Evolutionary conservation across 2,797 vertebrate genomes (phyloP).

Genomic region (Girardinus metallicus): DNA sequence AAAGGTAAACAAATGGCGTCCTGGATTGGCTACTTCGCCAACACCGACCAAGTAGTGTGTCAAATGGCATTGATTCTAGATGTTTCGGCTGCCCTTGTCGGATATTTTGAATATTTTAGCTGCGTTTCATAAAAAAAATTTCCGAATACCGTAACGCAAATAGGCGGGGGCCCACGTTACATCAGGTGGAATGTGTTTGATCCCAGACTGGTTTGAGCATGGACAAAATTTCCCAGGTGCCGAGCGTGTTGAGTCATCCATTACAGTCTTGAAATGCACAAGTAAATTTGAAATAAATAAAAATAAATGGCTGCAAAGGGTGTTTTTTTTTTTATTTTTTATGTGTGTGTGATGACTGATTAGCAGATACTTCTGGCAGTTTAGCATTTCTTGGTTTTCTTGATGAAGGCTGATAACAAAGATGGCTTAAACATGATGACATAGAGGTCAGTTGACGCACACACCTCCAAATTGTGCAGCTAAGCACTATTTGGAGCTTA

Average conservation of each 20-base stretch:
- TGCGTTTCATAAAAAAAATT: not conserved
- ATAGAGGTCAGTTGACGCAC: not conserved
- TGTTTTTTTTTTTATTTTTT: not conserved
- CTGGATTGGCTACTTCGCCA: not conserved
- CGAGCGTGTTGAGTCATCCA: not conserved
- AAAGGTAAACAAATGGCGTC: not conserved
- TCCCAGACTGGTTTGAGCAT: not conserved
- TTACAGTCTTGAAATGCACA: not conserved
- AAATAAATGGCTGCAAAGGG: not conserved
- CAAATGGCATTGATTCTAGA: not conserved
- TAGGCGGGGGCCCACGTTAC: not conserved
- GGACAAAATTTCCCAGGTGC: not conserved
- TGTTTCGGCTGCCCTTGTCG: not conserved
- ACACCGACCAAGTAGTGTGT: not conserved
- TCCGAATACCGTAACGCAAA: accelerated
- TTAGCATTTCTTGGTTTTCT: not conserved
- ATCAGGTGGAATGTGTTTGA: not conserved
- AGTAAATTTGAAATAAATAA: not conserved
- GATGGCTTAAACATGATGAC: not conserved
- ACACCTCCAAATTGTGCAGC: not conserved
- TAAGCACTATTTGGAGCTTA: not conserved
- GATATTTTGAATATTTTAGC: not conserved
- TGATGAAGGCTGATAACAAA: not conserved
- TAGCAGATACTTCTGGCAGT: not conserved
- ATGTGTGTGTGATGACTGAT: not conserved